Evolutionary conservation across 2,797 vertebrate species (phyloP), one percentile per base, ranked within the genome.

Genomic region (Periophthalmus magnuspinnatus): DNA sequence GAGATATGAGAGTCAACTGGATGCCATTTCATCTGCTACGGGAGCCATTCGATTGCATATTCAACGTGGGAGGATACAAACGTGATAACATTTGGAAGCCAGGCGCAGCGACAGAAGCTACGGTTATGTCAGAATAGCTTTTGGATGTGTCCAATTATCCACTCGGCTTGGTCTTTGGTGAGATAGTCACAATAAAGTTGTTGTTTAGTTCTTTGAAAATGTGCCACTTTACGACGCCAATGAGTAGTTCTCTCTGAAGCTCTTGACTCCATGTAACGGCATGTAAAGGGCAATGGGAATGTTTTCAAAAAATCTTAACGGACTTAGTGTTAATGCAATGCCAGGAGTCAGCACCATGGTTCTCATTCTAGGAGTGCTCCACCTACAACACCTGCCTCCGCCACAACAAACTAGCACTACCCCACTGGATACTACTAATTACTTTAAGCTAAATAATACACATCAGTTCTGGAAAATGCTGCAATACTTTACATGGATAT

Each of bases 1-100:
- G 78, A 77, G 82, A 91, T 89, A 84, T 84, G 78, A 85, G 86
- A 88, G 82, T 87, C 86, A 91, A 90, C 86, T 83, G 87, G 84
- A 90, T 87, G 84, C 86, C 84, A 86, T 90, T 89, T 89, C 85
- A 88, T 92, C 86, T 89, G 79, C 74, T 81, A 10, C 67, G 75
- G 83, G 78, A 84, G 77, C 58, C 4, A 83, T 86, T 84, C 81
- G 84, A 90, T 89, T 90, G 87, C 85, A 88, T 89, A 87, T 91
- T 86, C 80, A 85, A 83, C 81, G 84, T 75, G 80, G 83, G 78
- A 81, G 86, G 86, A 82, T 81, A 79, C 79, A 84, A 87, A 89
- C 78, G 79, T 85, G 86, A 89, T 82, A 70, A 78, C 87, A 87
- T 78, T 79, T 63, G 86, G 84, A 79, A 75, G 77, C 74, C 71